A percentile compares a stretch with the other conserved stretches of the same genome.
Conservation (phyloP, 2,797 vertebrate genomes). For the Urosaurus nigricauda region DNA sequence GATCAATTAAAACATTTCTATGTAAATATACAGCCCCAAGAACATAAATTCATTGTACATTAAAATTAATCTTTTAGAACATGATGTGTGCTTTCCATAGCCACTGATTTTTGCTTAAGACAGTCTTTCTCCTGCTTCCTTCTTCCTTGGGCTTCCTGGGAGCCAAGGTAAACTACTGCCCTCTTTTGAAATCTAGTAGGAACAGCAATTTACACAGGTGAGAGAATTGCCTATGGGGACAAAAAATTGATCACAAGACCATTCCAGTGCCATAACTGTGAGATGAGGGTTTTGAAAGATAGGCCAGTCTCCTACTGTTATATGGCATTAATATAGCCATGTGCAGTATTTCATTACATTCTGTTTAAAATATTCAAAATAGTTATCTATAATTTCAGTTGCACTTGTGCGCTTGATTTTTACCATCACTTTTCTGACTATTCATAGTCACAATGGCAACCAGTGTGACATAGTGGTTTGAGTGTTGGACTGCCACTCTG, state of each 20-base stretch:
- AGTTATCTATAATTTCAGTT: neutral
- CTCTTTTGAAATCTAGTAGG: conserved; percentile 78
- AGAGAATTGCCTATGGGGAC: neutral
- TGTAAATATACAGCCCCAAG: conserved; percentile 33
- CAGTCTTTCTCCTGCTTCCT: conserved; percentile 54
- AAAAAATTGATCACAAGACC: rapidly evolving
- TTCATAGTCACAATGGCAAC: neutral
- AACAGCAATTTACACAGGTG: conserved; percentile 65
- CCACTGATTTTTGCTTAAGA: conserved; percentile 45
- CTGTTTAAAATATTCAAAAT: conserved; percentile 5
- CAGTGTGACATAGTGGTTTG: neutral
- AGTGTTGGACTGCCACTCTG: too few relatives aligned
- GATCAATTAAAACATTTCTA: conserved; percentile 44
- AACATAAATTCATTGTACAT: conserved; percentile 37
- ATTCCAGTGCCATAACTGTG: neutral
- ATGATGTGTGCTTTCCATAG: conserved; percentile 23
- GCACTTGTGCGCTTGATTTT: neutral
- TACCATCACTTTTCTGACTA: neutral
- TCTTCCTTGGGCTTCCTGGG: conserved; percentile 35
- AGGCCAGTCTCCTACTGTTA: neutral
- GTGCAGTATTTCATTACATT: rapidly evolving
- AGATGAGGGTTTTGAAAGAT: neutral
- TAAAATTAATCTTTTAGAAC: conserved; percentile 40
- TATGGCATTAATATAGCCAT: neutral
- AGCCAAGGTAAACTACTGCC: conserved; percentile 81